phyloP scores from a whole-genome alignment of 1,140 invertebrate genomes.

The Saccostrea glomerata region DNA sequence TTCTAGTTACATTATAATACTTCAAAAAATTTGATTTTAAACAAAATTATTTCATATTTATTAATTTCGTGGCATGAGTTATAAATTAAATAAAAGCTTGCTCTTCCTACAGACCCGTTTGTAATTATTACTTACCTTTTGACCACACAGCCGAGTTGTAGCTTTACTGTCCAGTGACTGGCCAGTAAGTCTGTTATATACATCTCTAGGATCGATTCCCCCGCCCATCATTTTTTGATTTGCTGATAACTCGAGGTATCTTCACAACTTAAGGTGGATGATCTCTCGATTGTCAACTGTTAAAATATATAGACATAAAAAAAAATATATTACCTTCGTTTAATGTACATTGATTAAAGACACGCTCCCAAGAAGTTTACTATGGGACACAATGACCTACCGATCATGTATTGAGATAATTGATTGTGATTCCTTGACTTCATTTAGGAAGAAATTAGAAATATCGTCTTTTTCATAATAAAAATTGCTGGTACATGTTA shows the following conservation, averaged over 20 bases:
- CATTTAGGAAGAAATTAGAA: too few relatives aligned
- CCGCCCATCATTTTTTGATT: constrained; percentile 12
- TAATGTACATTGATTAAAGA: neutral
- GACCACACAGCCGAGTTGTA: neutral
- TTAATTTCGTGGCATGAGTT: too few relatives aligned
- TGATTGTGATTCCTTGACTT: neutral
- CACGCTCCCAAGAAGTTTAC: neutral
- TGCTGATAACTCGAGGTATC: neutral
- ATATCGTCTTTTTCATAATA: too few relatives aligned
- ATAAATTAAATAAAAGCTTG: too few relatives aligned
- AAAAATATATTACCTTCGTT: neutral
- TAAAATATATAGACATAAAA: neutral
- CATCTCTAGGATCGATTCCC: neutral
- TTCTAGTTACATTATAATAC: too few relatives aligned
- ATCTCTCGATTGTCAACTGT: neutral
- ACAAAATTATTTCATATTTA: too few relatives aligned
- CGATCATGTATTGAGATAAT: neutral
- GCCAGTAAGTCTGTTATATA: neutral
- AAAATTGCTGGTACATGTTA: too few relatives aligned
- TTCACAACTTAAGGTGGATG: neutral
- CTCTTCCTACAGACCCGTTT: neutral
- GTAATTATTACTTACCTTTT: neutral
- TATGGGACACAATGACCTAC: neutral
- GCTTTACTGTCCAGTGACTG: neutral
- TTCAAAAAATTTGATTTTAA: too few relatives aligned